Base-by-base conservation (phyloP, 1,140 invertebrate species). In the Phocides pigmalion region DNA sequence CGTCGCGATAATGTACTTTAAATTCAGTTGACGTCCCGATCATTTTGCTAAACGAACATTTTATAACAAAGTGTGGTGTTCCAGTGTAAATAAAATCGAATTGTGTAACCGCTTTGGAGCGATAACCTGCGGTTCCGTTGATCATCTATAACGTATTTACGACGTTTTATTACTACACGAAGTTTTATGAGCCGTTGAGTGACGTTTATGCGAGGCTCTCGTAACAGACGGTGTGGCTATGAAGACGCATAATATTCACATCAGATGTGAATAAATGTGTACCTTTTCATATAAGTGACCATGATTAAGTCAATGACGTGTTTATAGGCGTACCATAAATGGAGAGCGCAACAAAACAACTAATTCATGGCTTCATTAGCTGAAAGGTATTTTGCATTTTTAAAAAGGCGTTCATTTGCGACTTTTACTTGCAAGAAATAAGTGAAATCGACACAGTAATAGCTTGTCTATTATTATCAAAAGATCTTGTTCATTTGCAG, bases 21-120 rank as follows among this genome's bases (percentile, higher is more conserved):
- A 81, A 81, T 82, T 84, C 74, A 68, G 56, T 62, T 46, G 28
- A 56, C 70, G 74, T 69, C 15, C 58, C 20, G 28, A 46, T 71
- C 66, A 78, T 81, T 62, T 54, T 39, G 8, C 17, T 51, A 46
- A 59, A 51, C 49, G 46, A 19, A 64, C 20, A 42, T 46, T 64
- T 39, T 16, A 51, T 14, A 41, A 35, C 47, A 25, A 42, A 41
- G 46, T 39, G 28, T 49, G 14, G 22, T 47, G 35, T 35, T 32
- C 20, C 22, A 37, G 42, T 58, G 66, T 66, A 32, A 70, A 68
- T 64, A 74, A 70, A 74, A 72, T 69, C 66, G 71, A 70, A 70
- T 71, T 70, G 59, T 73, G 64, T 70, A 68, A 74, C 39, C 65
- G 64, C 58, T 51, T 63, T 56, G 62, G 62, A 59, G 64, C 68